Percentiles rank a stretch among this genome's conserved stretches.
Conservation (phyloP, 2,797 vertebrate genomes). For the Diceros bicornis region DNA sequence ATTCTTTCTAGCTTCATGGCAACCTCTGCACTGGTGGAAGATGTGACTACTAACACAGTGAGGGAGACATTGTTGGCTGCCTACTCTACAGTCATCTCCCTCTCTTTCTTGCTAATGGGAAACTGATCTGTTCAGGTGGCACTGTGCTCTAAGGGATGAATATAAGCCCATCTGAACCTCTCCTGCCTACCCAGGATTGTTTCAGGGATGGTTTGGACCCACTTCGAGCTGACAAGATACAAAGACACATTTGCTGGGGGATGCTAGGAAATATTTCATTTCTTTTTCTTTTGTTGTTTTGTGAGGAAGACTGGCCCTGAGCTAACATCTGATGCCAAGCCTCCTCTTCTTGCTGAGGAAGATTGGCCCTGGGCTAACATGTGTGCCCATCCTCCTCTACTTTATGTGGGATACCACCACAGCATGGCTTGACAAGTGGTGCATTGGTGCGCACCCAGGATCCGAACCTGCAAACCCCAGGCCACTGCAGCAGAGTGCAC, state of each 20-base stretch:
- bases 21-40: neutral
- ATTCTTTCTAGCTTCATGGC: neutral
- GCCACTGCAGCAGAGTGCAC: too few relatives aligned
- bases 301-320: too few relatives aligned
- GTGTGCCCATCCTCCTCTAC: too few relatives aligned
- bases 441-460: too few relatives aligned
- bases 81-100: neutral
- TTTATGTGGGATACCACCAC: too few relatives aligned
- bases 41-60: fast-evolving
- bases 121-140: neutral
- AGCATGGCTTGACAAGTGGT: too few relatives aligned
- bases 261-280: neutral
- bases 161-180: neutral
- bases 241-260: neutral
- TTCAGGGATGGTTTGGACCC: neutral
- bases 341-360: too few relatives aligned
- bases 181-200: neutral
- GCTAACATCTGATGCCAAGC: too few relatives aligned
- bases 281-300: too few relatives aligned
- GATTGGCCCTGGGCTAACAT: too few relatives aligned
- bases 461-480: too few relatives aligned
- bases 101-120: neutral
- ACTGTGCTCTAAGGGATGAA: neutral
- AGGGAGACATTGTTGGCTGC: neutral
- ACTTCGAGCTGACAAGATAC: neutral